phyloP scores from a whole-genome alignment of 2,113 vertebrate genomes.

The Bothrops jararaca region DNA sequence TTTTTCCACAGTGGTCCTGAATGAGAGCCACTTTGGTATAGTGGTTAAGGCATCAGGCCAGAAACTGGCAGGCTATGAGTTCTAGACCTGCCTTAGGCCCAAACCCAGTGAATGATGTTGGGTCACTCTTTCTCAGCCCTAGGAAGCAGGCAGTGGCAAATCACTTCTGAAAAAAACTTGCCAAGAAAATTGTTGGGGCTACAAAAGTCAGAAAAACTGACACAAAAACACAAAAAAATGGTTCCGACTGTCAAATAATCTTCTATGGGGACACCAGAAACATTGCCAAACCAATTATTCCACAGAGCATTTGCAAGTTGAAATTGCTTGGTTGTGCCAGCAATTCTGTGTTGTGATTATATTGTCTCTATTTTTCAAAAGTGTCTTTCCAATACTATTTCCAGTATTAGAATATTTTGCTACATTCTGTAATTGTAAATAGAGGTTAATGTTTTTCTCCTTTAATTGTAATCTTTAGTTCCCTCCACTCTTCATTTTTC shows the following conservation, averaged over 20 bases:
- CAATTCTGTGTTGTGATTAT: not conserved
- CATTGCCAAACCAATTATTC: not conserved
- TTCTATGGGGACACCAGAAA: not conserved
- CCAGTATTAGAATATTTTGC: not conserved
- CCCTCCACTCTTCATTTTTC: not conserved
- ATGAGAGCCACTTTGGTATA: not conserved
- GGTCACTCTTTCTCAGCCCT: not conserved
- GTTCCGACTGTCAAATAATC: not conserved
- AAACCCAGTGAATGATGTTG: not conserved
- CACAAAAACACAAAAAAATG: not conserved
- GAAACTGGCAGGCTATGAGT: not conserved
- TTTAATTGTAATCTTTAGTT: not conserved
- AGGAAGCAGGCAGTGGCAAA: not conserved
- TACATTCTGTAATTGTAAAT: not conserved
- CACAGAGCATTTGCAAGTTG: not conserved
- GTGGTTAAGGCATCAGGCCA: not conserved
- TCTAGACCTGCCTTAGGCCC: not conserved
- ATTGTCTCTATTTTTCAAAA: not conserved
- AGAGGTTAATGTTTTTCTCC: not conserved
- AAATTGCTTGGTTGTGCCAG: not conserved
- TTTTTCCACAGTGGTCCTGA: not conserved
- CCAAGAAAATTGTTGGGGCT: not conserved
- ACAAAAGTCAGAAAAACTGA: not conserved
- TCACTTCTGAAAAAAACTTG: not conserved
- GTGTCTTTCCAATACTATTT: not conserved